Conservation (phyloP, 2,888 invertebrate genomes). For the Tetranychus truncatus region DNA sequence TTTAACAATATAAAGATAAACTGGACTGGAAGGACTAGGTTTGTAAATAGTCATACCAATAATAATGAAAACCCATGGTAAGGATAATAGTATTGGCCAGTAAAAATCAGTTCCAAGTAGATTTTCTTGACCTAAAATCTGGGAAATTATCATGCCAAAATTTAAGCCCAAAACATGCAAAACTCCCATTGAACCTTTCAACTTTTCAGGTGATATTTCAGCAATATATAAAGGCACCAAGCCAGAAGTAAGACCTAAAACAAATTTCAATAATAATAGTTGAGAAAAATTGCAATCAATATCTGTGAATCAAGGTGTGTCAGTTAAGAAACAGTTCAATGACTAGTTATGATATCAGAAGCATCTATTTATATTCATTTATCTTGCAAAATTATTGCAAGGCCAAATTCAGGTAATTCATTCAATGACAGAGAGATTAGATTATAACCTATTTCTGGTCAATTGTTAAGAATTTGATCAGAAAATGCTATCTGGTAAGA, state of each 20-base stretch:
- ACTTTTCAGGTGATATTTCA: background rate
- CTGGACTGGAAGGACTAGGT: background rate
- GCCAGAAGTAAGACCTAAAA: background rate
- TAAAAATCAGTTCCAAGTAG: background rate
- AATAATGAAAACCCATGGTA: background rate
- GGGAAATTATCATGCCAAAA: background rate
- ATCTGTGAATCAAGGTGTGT: no score
- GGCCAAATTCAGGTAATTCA: no score
- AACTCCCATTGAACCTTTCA: background rate
- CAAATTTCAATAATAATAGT: background rate
- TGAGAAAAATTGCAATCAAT: background rate
- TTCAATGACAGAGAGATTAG: no score
- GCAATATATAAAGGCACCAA: background rate
- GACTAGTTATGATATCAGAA: no score
- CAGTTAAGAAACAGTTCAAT: no score
- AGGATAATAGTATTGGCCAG: background rate
- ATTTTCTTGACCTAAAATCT: background rate
- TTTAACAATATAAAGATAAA: background rate
- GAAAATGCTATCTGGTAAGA: no score
- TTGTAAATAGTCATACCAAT: background rate
- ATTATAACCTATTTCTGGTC: no score
- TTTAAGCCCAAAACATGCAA: background rate
- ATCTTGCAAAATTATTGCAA: no score
- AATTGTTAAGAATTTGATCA: no score
- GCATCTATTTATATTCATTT: no score